Evolutionary conservation across 2,888 invertebrate genomes (phyloP).

Genomic region (Caprella mutica): DNA sequence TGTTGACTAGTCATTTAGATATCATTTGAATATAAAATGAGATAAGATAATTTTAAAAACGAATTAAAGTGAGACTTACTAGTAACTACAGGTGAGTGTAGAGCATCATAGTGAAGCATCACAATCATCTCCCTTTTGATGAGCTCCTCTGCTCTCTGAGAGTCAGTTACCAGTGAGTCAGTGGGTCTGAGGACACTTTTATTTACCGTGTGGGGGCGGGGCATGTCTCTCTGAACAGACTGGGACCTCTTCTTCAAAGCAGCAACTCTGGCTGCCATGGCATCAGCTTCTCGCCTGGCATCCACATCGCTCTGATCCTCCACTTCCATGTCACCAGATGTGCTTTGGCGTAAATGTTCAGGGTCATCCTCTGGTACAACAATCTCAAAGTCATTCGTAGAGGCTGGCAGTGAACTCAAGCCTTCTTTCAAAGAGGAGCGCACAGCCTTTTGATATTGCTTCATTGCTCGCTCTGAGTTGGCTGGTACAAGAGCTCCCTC

Average conservation of each 20-base stretch:
- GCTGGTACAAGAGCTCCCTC: constrained; percentile 58
- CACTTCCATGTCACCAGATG: constrained; percentile 39
- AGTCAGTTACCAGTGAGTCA: constrained; percentile 65
- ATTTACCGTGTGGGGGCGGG: constrained; percentile 77
- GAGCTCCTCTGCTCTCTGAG: constrained; percentile 88
- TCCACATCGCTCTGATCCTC: constrained; percentile 62
- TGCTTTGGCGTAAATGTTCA: constrained; percentile 41
- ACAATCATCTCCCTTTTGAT: constrained; percentile 93
- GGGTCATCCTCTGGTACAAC: constrained; percentile 80
- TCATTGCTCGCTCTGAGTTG: constrained; percentile 23
- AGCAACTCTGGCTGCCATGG: constrained; percentile 41
- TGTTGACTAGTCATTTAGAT: no score
- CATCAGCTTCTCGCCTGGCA: constrained; percentile 31
- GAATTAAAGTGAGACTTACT: constrained; percentile 39
- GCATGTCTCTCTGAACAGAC: constrained; percentile 71
- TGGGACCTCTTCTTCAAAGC: constrained; percentile 67
- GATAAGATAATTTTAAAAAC: constrained; percentile 7
- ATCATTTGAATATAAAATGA: no score
- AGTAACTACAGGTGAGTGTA: constrained; percentile 62
- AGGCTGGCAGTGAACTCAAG: constrained; percentile 68
- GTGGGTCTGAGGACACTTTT: constrained; percentile 66
- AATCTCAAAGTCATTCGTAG: constrained; percentile 96
- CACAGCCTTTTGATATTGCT: constrained; percentile 39
- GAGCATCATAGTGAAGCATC: constrained; percentile 82
- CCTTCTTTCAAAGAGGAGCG: constrained; percentile 65